Base-by-base conservation (phyloP, 2,888 invertebrate genomes). In the Cerceris ruficornis region DNA sequence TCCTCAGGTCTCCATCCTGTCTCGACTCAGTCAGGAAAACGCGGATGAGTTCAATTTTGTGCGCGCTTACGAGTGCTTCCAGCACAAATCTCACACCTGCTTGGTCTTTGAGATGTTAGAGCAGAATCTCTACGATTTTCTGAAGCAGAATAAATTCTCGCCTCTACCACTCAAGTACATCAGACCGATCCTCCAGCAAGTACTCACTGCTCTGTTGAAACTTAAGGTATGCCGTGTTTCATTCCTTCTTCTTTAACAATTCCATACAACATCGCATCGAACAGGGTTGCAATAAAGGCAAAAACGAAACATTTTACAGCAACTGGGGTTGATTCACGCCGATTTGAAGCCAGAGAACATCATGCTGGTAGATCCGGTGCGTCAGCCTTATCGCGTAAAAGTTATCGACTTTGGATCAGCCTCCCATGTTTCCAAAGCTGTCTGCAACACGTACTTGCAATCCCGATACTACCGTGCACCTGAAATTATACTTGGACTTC, bases 351-450 rank as follows among this genome's bases (percentile, higher is more conserved):
- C 99, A 15, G 99, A 99, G 94, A 99, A 99, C 94, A 99, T 99
- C 92, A 99, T 99, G 99, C 93, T 99, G 93, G 99, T 99, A 86
- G 99, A 99, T 93, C 99, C 99, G 60, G 96, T 97, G 75, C 95
- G 99, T 83, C 98, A 99, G 93, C 99, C 99, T 0, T 99, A 99
- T 94, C 95, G 99, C 85, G 99, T 99, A 72, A 99, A 99, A 94
- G 99, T 99, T 64, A 99, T 99, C 90, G 99, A 99, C 94, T 99
- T 99, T 94, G 99, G 99, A 86, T 99, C 98, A 91, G 99, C 99
- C 69, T 98, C 98, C 77, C 99, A 99, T 93, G 98, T 99, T 87
- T 98, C 98, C 93, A 99, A 99, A 94, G 99, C 99, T 13, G 99
- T 99, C 64, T 99, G 99, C 93, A 99, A 99, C 92, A 99, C 99